Conservation (phyloP, 2,888 invertebrate genomes). For the Aelia acuminata region DNA sequence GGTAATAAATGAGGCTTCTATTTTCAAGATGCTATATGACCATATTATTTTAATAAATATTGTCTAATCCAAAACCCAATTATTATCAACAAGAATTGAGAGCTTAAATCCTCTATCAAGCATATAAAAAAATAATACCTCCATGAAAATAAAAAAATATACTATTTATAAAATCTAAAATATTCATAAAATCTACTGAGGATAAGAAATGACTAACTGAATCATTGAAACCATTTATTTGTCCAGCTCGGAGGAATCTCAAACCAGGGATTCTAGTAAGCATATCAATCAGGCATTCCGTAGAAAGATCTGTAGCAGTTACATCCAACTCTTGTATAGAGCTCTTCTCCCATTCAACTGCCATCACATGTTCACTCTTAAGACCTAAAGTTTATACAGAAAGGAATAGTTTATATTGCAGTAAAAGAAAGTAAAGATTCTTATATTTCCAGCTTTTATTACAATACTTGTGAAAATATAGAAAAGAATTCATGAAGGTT, state of each 20-base stretch:
- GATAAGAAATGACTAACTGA: constrained; percentile 72
- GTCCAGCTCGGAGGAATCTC: constrained; percentile 93
- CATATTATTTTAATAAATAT: no score
- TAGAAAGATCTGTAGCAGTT: constrained; percentile 94
- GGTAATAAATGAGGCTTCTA: background rate
- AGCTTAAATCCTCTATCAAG: no score
- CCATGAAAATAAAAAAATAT: background rate
- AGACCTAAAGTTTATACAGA: constrained; percentile 64
- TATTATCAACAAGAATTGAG: no score
- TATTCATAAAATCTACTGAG: background rate
- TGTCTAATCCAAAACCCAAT: no score
- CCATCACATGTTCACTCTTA: constrained; percentile 84
- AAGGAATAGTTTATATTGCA: background rate
- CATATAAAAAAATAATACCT: no score
- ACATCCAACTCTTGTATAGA: constrained; percentile 95
- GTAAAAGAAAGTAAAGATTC: background rate
- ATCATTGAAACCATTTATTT: constrained; percentile 98
- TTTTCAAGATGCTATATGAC: no score
- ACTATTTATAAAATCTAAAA: background rate
- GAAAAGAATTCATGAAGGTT: background rate
- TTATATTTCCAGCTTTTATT: background rate
- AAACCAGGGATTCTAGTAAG: constrained; percentile 88
- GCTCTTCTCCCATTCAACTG: constrained; percentile 98
- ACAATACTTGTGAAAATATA: background rate
- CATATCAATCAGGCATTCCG: constrained; percentile 94